phyloP scores from a whole-genome alignment of 2,888 invertebrate species.

The Eugnorisma glareosa region DNA sequence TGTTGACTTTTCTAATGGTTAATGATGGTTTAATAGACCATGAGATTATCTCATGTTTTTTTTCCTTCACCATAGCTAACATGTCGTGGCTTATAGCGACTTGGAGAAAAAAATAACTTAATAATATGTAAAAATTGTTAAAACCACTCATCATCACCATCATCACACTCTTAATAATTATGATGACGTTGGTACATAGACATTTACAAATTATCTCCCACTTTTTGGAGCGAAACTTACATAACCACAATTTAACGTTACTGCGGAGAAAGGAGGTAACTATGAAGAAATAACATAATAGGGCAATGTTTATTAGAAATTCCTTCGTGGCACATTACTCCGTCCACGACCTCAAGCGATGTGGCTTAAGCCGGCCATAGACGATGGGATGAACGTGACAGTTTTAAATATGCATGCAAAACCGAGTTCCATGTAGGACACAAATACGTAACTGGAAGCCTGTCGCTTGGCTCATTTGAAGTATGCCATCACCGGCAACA shows the following conservation, averaged over 20 bases:
- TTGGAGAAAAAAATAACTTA: background rate
- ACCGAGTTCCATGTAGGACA: background rate
- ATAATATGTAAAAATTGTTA: slow-evolving; percentile 14
- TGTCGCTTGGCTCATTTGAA: background rate
- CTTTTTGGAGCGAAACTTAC: slow-evolving; percentile 48
- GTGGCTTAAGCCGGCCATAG: background rate
- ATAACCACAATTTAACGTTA: slow-evolving; percentile 38
- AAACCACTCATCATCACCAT: slow-evolving; percentile 34
- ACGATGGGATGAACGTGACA: background rate
- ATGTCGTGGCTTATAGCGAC: background rate
- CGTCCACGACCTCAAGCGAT: background rate
- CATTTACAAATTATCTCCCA: slow-evolving; percentile 39
- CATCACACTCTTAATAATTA: slow-evolving; percentile 46
- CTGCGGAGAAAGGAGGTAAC: slow-evolving; percentile 61
- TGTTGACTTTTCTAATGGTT: slow-evolving; percentile 26
- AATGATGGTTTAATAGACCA: background rate
- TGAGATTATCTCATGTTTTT: background rate
- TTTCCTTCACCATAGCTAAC: background rate
- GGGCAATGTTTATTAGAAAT: slow-evolving; percentile 48
- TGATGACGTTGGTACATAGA: slow-evolving; percentile 28
- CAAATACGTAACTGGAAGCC: background rate
- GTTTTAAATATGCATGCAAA: background rate
- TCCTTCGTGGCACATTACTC: slow-evolving; percentile 18
- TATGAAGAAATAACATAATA: slow-evolving; percentile 46
- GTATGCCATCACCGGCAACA: background rate